Percentiles rank a stretch among this genome's conserved stretches.
phyloP scores from a whole-genome alignment of 2,888 invertebrate species.

The Nysson spinosus region DNA sequence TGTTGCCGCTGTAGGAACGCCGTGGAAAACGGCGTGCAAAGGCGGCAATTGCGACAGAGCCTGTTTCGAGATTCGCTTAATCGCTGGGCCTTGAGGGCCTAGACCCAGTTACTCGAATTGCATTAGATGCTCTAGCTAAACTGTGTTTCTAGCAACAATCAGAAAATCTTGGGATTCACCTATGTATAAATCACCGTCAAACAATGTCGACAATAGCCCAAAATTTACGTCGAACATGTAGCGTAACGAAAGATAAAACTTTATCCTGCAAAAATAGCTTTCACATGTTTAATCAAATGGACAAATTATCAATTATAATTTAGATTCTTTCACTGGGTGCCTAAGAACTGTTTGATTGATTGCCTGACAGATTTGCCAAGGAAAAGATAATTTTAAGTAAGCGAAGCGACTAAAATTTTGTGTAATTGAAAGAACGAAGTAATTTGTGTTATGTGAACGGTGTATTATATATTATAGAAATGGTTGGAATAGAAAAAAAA shows the following conservation, averaged over 20 bases:
- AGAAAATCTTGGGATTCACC: too few species aligned
- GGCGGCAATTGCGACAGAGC: conserved; percentile 68
- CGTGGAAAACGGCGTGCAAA: conserved; percentile 60
- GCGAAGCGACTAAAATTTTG: too few species aligned
- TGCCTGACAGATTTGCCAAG: conserved; percentile 5
- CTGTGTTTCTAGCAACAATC: conserved; percentile 26
- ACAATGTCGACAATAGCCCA: too few species aligned
- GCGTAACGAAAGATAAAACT: too few species aligned
- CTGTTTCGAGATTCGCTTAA: conserved; percentile 73
- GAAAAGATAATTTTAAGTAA: too few species aligned
- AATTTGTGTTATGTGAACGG: conserved; percentile 17
- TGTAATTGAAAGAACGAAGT: conserved; percentile 25
- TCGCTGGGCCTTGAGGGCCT: conserved; percentile 72
- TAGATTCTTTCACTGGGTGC: conserved; percentile 22
- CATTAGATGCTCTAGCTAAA: conserved; percentile 50
- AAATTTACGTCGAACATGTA: too few species aligned
- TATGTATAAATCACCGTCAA: too few species aligned
- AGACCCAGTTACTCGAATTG: conserved; percentile 69
- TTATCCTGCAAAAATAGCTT: too few species aligned
- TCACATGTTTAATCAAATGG: too few species aligned
- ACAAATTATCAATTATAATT: not conserved
- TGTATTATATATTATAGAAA: too few species aligned
- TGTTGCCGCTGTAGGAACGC: conserved; percentile 51
- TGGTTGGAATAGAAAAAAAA: too few species aligned
- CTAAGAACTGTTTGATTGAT: conserved; percentile 28